Percentiles rank a stretch among this genome's conserved stretches.
These are phyloP conservation scores for Portunus trituberculatus DNA, from an alignment of 1,140 invertebrate genomes.

Conservation along the genomic window DNA sequence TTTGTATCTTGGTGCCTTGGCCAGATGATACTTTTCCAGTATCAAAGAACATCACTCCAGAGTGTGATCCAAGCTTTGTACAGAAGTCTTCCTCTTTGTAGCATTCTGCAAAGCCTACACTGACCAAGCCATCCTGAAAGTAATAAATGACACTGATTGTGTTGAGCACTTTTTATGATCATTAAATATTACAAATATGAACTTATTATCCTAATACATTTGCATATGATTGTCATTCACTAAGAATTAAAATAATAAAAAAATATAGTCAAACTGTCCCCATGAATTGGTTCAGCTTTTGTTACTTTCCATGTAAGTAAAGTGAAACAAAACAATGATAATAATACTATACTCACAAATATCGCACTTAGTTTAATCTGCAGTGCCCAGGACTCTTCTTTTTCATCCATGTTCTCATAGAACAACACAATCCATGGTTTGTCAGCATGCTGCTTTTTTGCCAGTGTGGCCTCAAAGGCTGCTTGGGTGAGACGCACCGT, in stretches of 20 bases:
- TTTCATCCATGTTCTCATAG: slow-evolving; percentile 81
- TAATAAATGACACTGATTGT: neutral
- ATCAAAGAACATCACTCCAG: slow-evolving; percentile 59
- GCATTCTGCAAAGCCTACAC: slow-evolving; percentile 46
- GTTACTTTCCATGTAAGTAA: neutral
- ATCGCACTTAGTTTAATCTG: slow-evolving; percentile 84
- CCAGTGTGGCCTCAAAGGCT: slow-evolving; percentile 78
- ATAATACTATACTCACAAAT: slow-evolving; percentile 82
- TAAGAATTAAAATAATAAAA: no score
- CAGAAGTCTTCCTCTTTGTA: slow-evolving; percentile 38
- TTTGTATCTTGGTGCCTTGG: slow-evolving; percentile 33
- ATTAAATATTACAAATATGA: no score
- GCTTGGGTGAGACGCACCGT: slow-evolving; percentile 79
- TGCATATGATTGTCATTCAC: no score
- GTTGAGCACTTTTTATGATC: neutral
- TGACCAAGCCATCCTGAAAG: slow-evolving; percentile 57
- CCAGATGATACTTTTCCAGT: slow-evolving; percentile 41
- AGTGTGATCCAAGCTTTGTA: slow-evolving; percentile 15
- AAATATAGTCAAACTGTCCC: neutral
- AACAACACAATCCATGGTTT: slow-evolving; percentile 82
- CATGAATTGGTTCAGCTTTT: neutral
- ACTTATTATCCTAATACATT: no score
- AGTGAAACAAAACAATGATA: neutral
- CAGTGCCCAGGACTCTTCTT: slow-evolving; percentile 83
- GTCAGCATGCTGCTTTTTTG: slow-evolving; percentile 34